A percentile compares a stretch with the other conserved stretches of the same genome.
These are phyloP conservation scores for Polylopha cassiicola DNA, from an alignment of 2,888 invertebrate species.

Conservation along the genomic window DNA sequence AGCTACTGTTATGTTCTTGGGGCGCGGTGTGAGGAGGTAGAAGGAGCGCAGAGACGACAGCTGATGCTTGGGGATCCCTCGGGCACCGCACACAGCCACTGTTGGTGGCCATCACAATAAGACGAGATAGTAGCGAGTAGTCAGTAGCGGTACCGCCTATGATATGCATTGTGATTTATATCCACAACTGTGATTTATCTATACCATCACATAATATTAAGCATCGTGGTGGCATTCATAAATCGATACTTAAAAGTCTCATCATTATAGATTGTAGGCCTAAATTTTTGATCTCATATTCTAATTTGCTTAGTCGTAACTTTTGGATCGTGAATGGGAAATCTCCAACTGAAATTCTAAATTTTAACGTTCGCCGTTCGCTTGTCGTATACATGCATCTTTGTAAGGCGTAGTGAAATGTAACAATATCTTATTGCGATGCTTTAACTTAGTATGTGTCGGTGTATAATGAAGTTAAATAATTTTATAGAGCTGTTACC, in stretches of 20 bases:
- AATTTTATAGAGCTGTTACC: constrained; percentile 66
- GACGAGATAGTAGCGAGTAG: constrained; percentile 51
- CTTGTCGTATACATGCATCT: constrained; percentile 53
- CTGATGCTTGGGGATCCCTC: constrained; percentile 23
- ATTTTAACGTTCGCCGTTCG: constrained; percentile 62
- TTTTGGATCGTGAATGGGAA: constrained; percentile 67
- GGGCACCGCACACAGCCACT: constrained; percentile 20
- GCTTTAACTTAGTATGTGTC: constrained; percentile 75
- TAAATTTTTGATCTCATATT: constrained; percentile 77
- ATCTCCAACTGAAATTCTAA: constrained; percentile 71
- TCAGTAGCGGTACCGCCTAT: constrained; percentile 72
- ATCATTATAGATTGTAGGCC: constrained; percentile 74
- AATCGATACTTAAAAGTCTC: constrained; percentile 71
- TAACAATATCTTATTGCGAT: constrained; percentile 77
- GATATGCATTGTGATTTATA: constrained; percentile 69
- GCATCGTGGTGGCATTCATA: constrained; percentile 67
- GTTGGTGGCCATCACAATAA: constrained; percentile 40
- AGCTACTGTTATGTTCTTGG: constrained; percentile 55
- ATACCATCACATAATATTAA: constrained; percentile 66
- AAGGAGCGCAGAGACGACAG: constrained; percentile 20
- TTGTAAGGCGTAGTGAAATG: constrained; percentile 68
- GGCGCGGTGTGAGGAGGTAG: constrained; percentile 32
- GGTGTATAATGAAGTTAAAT: constrained; percentile 65
- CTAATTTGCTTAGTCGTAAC: constrained; percentile 76
- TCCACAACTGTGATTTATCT: constrained; percentile 72